Evolutionary conservation across 2,113 vertebrate genomes (phyloP), one percentile per base, ranked within the genome.

Genomic region (Trochalopteron elliotii): DNA sequence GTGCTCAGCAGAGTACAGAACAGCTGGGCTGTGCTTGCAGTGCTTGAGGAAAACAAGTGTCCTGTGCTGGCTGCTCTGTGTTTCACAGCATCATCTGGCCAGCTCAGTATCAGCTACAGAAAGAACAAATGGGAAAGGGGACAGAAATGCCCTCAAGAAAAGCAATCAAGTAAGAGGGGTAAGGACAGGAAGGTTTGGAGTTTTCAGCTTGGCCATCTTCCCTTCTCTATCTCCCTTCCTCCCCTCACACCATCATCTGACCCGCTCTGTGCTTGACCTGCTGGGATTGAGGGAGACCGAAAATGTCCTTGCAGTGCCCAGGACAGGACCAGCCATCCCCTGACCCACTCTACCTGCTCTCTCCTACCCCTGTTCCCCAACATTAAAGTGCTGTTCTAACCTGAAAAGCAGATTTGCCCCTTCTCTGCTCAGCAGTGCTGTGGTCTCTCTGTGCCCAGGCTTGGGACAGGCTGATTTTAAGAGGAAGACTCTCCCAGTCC

Each of bases 381-480:
- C 70, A 80, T 90, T 47, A 93, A 95, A 93, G 75, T 7, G 67
- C 91, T 95, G 79, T 90, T 96, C 96, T 95, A 94, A 96, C 93
- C 94, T 96, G 96, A 95, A 63, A 94, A 93, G 92, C 39, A 93
- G 95, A 47, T 95, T 91, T 96, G 76, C 72, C 71, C 94, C 91
- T 92, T 91, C 93, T 94, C 24, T 94, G 94, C 82, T 91, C 94
- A 93, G 94, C 82, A 94, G 90, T 86, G 90, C 83, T 94, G 71
- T 83, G 77, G 92, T 90, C 78, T 77, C 45, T 90, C 87, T 93
- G 77, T 90, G 78, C 84, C 74, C 89, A 85, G 78, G 87, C 77
- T 88, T 63, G 79, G 87, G 90, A 76, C 75, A 90, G 59, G 87
- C 42, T 92, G 93, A 86, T 63, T 89, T 87, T 91, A 88, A 91